Evolutionary conservation across 2,113 vertebrate genomes (phyloP), one percentile per base, ranked within the genome.

Genomic region (Ophiodon elongatus): DNA sequence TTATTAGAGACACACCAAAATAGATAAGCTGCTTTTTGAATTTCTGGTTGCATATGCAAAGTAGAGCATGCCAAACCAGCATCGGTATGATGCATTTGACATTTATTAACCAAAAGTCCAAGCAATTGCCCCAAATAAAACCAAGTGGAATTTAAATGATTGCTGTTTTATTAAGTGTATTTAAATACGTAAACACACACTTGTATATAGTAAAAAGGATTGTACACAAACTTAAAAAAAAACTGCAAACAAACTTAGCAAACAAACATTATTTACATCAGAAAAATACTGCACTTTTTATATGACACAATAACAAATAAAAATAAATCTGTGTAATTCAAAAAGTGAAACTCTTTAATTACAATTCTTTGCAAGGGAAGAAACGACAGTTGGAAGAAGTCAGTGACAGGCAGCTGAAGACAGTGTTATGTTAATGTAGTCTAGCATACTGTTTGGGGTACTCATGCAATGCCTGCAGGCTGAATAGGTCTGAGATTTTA

Each of bases 121-220:
- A 83, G 27, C 59, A 64, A 10, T 14, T n/a, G 64, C 13, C 41
- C 13, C n/a, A 50, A 80, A 71, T 79, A 74, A 88, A 13, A 67
- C 10, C 25, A 76, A 41, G 13, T 47, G 7, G 21, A 69, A 75
- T 41, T 75, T 62, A 79, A 83, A 89, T 52, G 43, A 76, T 83
- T 87, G 74, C 63, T 82, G 35, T 93, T 95, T 95, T 94, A 95
- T 95, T 95, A 88, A 90, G 89, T 91, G 93, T 63, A 91, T 94
- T 95, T 95, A 94, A 94, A 94, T 95, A 94, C 85, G 91, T 89
- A 89, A 92, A 92, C 89, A 94, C 94, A 93, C 84, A 90, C 88
- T 78, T 41, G 91, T 85, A 92, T 88, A 90, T 91, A 76, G 84
- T 92, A 92, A 85, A 95, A 94, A 92, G 91, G 8, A 87, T 87